Base-by-base conservation (phyloP, 2,797 vertebrate species). In the Dermochelys coriacea region DNA sequence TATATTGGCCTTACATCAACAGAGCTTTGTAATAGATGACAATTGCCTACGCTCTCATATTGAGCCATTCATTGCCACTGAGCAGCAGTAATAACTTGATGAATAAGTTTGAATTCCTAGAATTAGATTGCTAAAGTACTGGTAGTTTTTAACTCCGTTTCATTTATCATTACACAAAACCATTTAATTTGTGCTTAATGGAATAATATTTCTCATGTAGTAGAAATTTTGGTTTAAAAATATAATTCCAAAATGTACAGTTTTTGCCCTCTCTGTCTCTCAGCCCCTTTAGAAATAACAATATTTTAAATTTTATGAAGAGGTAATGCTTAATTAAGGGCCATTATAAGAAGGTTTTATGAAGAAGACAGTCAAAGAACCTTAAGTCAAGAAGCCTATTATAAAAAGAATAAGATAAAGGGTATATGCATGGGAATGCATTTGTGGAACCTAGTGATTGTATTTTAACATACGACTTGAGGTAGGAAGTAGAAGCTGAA, bases 11-110 rank as follows among this genome's bases (percentile, higher is more conserved):
- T 15, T 59, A 59, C 8, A 81, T 74, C 57, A 68, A n/a, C 45
- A 47, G 25, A 75, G 45, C 12, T 47, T 29, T 19, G 49, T 47
- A 86, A 78, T 29, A 37, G n/a, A 85, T 51, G 2, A 79, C 2
- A n/a, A 75, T 52, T 78, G 84, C 85, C 93, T 79, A 84, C 52
- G 41, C 29, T 2, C 96, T 88, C 80, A 3, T 80, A 74, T 89
- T 93, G 95, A 16, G 84, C 94, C 64, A 68, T 68, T 68, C 16
- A 68, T 68, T 68, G 64, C 64, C 96, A 97, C 94, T 91, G 94
- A 96, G 95, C 94, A 96, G 96, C 96, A 96, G 96, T 87, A 97
- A 96, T 79, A 96, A 95, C 95, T 47, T 45, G 41, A 52, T 23
- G 80, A 59, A 80, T 87, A 78, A 55, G 86, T 34, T 59, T 55